Evolutionary conservation across 2,113 vertebrate genomes (phyloP), one percentile per base, ranked within the genome.

Genomic region (Vulpes ferrilata): DNA sequence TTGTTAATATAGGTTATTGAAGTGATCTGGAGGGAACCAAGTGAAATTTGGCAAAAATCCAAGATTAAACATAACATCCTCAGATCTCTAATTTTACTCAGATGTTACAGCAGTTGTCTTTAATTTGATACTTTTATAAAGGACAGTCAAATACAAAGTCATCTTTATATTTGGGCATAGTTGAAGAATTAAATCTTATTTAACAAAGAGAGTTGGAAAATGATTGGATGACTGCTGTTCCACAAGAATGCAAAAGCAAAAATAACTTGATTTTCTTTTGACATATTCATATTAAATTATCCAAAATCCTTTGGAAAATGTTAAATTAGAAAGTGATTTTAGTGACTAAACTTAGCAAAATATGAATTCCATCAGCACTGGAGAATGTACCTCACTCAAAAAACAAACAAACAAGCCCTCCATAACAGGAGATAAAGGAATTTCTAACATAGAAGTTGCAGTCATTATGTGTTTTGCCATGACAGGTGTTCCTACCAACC

Each of bases 271-370:
- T 74, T 90, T 95, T 22, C 67, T 76, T 85, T 97, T 65, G 67
- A 85, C 2, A 25, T 73, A 1, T 43, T 76, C 23, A 3, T 82
- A 11, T 81, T 55, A 57, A 87, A 95, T 82, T 43, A 93, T 78
- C 11, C 7, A 59, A 57, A 23, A 82, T 38, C 22, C 5, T 90
- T 76, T 48, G 16, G 51, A 90, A 74, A 81, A 55, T 25, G 25
- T 38, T 71, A 74, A 73, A 51, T 76, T 87, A 23, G 19, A n/a
- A 38, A 80, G 51, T 60, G 43, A 87, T 78, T 97, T 95, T 82
- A 65, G 43, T 43, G 4, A 53, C 17, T 1, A 23, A 74, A 8
- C 35, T 32, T 74, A 90, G 67, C 11, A 48, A 90, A 86, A 55
- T 91, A 48, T 25, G 16, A 82, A 23, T 13, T 82, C 30, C 3